phyloP scores from a whole-genome alignment of 2,797 vertebrate species.

The Urosaurus nigricauda region DNA sequence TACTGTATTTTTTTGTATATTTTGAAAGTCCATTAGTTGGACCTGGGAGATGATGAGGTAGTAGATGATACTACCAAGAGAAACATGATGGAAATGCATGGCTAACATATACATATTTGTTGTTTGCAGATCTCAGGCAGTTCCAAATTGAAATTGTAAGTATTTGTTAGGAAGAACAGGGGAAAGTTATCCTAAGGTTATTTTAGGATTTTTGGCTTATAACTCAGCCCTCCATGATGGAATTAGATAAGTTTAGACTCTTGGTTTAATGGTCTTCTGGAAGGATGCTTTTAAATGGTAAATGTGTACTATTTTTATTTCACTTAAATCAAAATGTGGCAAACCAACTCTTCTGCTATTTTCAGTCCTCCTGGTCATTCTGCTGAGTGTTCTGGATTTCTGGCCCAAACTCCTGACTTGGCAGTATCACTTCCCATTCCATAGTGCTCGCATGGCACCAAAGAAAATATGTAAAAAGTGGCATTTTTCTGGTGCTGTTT shows the following conservation, averaged over 20 bases:
- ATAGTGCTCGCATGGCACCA: constrained; percentile 4
- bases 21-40: fast-evolving
- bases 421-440: background rate
- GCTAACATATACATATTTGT: constrained; percentile 5
- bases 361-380: background rate
- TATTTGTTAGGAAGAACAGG: constrained; percentile 23
- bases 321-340: background rate
- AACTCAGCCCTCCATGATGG: background rate
- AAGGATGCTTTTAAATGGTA: background rate
- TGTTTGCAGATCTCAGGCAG: background rate
- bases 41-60: constrained; percentile 17
- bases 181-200: constrained; percentile 42
- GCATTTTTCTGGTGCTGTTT: background rate
- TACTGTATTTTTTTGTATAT: constrained; percentile 1
- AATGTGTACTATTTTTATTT: background rate
- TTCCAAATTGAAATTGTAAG: background rate
- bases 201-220: constrained; percentile 41
- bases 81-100: background rate
- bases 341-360: background rate
- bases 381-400: background rate
- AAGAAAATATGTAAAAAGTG: background rate
- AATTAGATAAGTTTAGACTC: too few species aligned
- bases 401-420: background rate
- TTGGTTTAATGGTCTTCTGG: too few species aligned
- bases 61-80: background rate